Conservation (phyloP, 37 sponge, comb jelly and placozoan genomes). For the Spongia lamella region DNA sequence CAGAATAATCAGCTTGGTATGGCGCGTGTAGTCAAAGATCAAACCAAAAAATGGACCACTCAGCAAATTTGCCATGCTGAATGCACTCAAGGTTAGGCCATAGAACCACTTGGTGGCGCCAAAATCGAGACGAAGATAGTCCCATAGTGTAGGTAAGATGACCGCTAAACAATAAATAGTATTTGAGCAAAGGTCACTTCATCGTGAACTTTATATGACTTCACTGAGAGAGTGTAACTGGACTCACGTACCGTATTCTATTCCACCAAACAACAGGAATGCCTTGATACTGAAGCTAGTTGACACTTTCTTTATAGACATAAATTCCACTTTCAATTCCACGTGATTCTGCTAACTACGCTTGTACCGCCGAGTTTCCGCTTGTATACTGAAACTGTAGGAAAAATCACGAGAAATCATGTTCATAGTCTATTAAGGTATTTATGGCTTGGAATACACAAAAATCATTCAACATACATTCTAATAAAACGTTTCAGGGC, state of each 20-base stretch:
- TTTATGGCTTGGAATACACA: too few species aligned
- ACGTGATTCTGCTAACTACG: too few species aligned
- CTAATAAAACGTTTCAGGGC: too few species aligned
- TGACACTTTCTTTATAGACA: too few species aligned
- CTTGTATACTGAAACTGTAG: too few species aligned
- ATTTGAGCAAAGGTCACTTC: background rate
- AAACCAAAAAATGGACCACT: constrained; percentile 75
- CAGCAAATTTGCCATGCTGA: constrained; percentile 78
- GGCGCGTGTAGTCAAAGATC: constrained; percentile 66
- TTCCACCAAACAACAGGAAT: constrained; percentile 75
- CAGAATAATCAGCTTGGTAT: constrained; percentile 60
- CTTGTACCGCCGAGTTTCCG: too few species aligned
- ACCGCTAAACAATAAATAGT: constrained; percentile 24
- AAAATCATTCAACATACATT: too few species aligned
- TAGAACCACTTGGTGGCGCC: constrained; percentile 62
- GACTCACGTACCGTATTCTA: constrained; percentile 64
- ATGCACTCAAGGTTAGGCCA: constrained; percentile 77
- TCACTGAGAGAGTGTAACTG: background rate
- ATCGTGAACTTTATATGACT: background rate
- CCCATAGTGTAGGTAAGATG: constrained; percentile 79
- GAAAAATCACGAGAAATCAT: too few species aligned
- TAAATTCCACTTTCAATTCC: too few species aligned
- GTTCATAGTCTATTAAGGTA: too few species aligned
- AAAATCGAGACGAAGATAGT: constrained; percentile 41
- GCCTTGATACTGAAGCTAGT: too few species aligned